Percentiles rank a stretch among this genome's conserved stretches.
Evolutionary conservation across 1,140 invertebrate genomes (phyloP).

Genomic region (Drosophila micromelanica): DNA sequence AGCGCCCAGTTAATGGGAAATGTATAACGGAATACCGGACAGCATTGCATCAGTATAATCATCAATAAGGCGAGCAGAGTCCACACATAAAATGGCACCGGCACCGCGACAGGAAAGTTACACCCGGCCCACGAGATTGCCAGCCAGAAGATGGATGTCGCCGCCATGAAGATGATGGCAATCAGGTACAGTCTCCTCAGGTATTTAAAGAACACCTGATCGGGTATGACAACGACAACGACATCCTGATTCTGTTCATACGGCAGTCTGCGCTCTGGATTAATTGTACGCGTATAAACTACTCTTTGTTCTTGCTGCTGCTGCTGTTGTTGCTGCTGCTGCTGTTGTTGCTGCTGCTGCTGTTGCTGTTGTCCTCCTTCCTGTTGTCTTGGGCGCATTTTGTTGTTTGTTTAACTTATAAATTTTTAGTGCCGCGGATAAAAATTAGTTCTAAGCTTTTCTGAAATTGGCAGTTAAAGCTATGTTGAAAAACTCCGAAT

Average conservation of each 20-base stretch:
- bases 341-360: not conserved
- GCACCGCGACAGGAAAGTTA: not conserved
- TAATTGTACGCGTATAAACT: not conserved
- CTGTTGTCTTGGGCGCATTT: not conserved
- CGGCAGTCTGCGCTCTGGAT: not conserved
- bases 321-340: not conserved
- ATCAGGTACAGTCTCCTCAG: not conserved
- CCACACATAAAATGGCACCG: constrained; percentile 27
- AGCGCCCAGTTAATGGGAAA: constrained; percentile 22
- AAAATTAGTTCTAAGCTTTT: not conserved
- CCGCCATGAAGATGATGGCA: not conserved
- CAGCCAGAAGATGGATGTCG: not conserved
- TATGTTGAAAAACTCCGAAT: not conserved
- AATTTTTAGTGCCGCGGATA: not conserved
- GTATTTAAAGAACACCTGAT: not conserved
- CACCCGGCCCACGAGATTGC: not conserved
- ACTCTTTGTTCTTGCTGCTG: not conserved
- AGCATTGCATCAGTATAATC: constrained; percentile 16
- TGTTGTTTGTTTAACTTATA: not conserved
- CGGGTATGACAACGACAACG: not conserved
- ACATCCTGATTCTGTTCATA: not conserved
- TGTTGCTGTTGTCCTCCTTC: not conserved
- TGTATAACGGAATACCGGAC: not conserved
- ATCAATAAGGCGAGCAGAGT: not conserved
- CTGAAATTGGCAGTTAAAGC: not conserved